phyloP scores from a whole-genome alignment of 2,113 vertebrate genomes.

The Microtus richardsoni region DNA sequence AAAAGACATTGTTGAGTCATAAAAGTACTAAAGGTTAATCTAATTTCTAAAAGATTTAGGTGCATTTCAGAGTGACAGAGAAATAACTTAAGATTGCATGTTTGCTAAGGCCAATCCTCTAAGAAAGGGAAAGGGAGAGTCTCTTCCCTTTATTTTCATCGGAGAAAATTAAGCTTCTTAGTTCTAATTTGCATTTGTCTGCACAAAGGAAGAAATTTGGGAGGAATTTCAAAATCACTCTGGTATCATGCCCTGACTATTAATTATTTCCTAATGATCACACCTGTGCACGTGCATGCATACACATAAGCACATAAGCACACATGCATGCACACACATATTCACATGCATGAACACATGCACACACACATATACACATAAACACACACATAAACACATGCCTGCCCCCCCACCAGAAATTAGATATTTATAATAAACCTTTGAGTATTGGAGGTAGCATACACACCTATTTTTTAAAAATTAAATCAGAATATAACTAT shows the following conservation, averaged over 20 bases:
- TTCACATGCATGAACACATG: not conserved
- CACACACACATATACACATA: constrained; percentile 10
- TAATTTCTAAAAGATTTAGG: constrained; percentile 42
- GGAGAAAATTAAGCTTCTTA: constrained; percentile 54
- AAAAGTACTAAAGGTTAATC: constrained; percentile 21
- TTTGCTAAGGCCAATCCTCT: constrained; percentile 54
- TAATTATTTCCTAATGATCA: constrained; percentile 52
- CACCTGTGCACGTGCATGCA: not conserved
- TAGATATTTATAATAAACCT: constrained; percentile 38
- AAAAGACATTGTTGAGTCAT: constrained; percentile 26
- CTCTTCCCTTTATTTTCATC: constrained; percentile 33
- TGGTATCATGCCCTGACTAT: constrained; percentile 1
- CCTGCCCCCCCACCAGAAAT: not conserved
- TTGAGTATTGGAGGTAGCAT: not conserved
- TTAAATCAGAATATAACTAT: constrained; percentile 17
- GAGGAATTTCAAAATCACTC: constrained; percentile 26
- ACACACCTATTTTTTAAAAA: constrained; percentile 26
- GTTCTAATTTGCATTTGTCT: constrained; percentile 57
- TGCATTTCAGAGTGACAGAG: constrained; percentile 47
- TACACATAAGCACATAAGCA: not conserved
- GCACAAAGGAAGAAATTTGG: constrained; percentile 6
- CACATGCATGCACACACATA: constrained; percentile 1
- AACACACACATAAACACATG: too few species aligned
- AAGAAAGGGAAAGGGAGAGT: not conserved
- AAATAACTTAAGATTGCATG: constrained; percentile 25